Conservation (phyloP, 2,797 vertebrate species). For the Natrix natrix region DNA sequence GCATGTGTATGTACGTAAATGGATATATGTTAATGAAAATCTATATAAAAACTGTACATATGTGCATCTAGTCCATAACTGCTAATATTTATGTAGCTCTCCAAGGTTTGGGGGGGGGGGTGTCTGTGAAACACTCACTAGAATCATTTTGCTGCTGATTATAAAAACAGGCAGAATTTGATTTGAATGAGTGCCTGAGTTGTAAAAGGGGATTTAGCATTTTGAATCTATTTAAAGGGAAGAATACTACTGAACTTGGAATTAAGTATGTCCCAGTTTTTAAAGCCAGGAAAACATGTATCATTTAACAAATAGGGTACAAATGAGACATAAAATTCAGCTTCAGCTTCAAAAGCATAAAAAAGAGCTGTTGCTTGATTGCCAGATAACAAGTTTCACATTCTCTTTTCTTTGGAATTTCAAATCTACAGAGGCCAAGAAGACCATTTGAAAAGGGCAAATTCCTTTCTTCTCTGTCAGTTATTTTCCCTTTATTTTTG, state of each 20-base stretch:
- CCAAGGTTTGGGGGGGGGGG: background rate
- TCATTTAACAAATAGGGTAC: background rate
- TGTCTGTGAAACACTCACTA: background rate
- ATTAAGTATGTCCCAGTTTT: background rate
- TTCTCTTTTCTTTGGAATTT: background rate
- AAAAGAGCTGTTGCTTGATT: background rate
- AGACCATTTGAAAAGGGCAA: conserved; percentile 4
- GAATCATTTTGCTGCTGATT: background rate
- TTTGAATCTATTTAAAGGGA: background rate
- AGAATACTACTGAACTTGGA: background rate
- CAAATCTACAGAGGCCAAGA: background rate
- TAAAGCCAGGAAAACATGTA: conserved; percentile 12
- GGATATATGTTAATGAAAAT: background rate
- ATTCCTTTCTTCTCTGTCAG: background rate
- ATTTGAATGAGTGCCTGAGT: background rate
- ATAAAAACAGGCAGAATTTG: background rate
- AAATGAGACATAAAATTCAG: background rate
- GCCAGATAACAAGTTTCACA: conserved; percentile 1
- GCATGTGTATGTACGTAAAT: background rate
- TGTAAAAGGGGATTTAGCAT: background rate
- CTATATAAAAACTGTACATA: background rate
- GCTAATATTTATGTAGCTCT: background rate
- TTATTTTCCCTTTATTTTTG: background rate
- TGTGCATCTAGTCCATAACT: background rate
- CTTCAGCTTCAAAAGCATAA: background rate